These are phyloP conservation scores for Zootermopsis nevadensis DNA, from an alignment of 2,888 invertebrate species.

Conservation along the genomic window DNA sequence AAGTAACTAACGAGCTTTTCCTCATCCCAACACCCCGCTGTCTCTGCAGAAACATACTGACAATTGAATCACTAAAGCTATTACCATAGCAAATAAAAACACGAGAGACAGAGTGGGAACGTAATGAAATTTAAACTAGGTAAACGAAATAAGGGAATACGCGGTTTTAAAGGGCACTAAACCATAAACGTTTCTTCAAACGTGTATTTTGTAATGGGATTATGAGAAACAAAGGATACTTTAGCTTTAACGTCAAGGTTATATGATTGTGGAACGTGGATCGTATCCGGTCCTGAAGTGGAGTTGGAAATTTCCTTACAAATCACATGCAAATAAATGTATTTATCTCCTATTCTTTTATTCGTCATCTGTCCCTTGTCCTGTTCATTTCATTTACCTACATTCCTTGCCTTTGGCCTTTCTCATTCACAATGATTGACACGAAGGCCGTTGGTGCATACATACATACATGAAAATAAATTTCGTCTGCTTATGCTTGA, in stretches of 20 bases:
- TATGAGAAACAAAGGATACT: neutral
- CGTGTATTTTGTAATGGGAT: neutral
- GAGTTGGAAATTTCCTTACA: too few species aligned
- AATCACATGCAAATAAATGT: too few species aligned
- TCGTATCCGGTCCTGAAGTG: neutral
- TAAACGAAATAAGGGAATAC: neutral
- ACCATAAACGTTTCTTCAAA: neutral
- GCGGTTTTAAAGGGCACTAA: constrained; percentile 11
- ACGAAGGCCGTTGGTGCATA: too few species aligned
- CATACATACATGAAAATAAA: too few species aligned
- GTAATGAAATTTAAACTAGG: constrained; percentile 22
- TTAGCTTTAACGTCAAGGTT: neutral
- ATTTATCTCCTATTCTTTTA: too few species aligned
- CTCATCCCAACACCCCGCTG: neutral
- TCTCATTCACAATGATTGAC: too few species aligned
- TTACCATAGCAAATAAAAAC: neutral
- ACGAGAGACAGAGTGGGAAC: neutral
- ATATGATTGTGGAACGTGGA: neutral
- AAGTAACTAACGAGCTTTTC: neutral
- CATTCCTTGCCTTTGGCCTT: too few species aligned
- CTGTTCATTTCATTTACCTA: too few species aligned
- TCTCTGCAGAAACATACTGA: neutral
- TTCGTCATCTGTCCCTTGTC: too few species aligned
- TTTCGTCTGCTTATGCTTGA: too few species aligned
- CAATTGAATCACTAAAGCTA: neutral